phyloP scores from a whole-genome alignment of 2,113 vertebrate genomes.

The Myxocyprinus asiaticus region DNA sequence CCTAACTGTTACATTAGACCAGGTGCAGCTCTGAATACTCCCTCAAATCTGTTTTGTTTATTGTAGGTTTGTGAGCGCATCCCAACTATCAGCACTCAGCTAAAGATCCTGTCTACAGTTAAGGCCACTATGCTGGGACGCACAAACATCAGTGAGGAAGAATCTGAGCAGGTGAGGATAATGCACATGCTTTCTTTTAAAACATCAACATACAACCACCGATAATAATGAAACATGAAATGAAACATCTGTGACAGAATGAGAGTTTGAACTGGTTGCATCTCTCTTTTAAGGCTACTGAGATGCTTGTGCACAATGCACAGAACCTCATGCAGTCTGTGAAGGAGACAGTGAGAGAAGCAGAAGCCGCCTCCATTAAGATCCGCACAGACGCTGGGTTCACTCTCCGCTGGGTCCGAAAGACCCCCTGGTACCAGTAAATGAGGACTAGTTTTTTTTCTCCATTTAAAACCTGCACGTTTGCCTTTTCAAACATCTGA shows the following conservation, averaged over 20 bases:
- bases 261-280: no score
- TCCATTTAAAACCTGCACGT: not conserved
- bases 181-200: not conserved
- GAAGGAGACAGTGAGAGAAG: conserved; percentile 97
- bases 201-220: no score
- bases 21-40: no score
- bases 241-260: no score
- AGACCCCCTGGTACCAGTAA: conserved; percentile 99
- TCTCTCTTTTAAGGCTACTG: conserved; percentile 82
- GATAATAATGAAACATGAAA: no score
- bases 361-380: conserved; percentile 98
- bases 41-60: conserved; percentile 12
- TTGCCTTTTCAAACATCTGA: no score
- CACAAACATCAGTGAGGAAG: conserved; percentile 97
- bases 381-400: conserved; percentile 96
- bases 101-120: conserved; percentile 98
- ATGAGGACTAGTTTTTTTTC: conserved; percentile 5
- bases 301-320: conserved; percentile 98
- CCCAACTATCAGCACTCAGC: conserved; percentile 97
- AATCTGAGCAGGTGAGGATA: conserved; percentile 90
- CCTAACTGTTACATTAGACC: no score
- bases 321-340: conserved; percentile 99
- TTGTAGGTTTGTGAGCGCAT: conserved; percentile 94
- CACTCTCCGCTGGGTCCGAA: conserved; percentile 97
- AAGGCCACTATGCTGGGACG: conserved; percentile 99